Conservation (phyloP, 2,113 vertebrate species). For the Channa argus region DNA sequence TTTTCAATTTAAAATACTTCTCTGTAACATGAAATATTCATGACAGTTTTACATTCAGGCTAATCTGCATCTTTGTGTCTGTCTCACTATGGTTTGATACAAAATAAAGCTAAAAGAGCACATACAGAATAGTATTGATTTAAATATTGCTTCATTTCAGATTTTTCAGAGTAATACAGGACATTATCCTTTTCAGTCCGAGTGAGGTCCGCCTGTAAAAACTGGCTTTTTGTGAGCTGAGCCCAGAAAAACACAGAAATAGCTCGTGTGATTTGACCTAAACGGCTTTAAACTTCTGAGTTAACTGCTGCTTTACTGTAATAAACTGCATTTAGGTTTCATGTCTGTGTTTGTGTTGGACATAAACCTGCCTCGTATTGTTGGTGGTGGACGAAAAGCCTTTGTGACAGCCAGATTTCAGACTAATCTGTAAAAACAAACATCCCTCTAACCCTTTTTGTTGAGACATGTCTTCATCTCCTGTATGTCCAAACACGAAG, state of each 20-base stretch:
- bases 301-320: background rate
- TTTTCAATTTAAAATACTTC: background rate
- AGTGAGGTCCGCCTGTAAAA: background rate
- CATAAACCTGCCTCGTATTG: background rate
- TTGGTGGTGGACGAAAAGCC: conserved; percentile 2
- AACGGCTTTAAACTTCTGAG: conserved; percentile 17
- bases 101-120: background rate
- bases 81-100: background rate
- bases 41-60: background rate
- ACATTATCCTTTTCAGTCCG: background rate
- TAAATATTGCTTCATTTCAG: background rate
- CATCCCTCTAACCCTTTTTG: conserved; percentile 1
- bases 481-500: conserved; percentile 29
- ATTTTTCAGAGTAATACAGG: too few relatives aligned
- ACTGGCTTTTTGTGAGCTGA: too few relatives aligned
- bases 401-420: conserved; percentile 17
- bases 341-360: background rate
- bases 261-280: background rate
- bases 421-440: conserved; percentile 39
- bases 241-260: background rate
- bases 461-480: conserved; percentile 16
- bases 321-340: background rate
- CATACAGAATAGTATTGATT: background rate
- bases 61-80: background rate
- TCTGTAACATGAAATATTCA: background rate